Evolutionary conservation across 2,797 vertebrate genomes (phyloP), one percentile per base, ranked within the genome.

Genomic region (Scyliorhinus canicula): DNA sequence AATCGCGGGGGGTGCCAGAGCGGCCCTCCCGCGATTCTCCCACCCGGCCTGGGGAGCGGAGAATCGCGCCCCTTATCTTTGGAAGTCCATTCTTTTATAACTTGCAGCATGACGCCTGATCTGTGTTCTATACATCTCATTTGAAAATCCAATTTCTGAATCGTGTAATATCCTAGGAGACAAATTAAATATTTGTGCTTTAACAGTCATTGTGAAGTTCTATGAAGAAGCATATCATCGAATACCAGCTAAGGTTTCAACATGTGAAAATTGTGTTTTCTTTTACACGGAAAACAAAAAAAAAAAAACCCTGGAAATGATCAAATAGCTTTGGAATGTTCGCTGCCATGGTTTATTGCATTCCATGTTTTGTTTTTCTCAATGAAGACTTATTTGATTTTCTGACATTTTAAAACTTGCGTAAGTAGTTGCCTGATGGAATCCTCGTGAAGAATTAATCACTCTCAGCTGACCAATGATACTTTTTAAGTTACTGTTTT

Each of bases 361-460:
- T 44, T 69, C 28, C 16, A 28, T 74, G 44, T 77, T 31, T 69
- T 71, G 67, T n/a, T 71, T 94, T 94, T 71, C 93, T 69, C 31
- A 28, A 94, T 74, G 50, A n/a, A 94, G 16, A 50, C 16, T 16
- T 6, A 74, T 94, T 94, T 94, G 31, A 71, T 74, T 71, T 16
- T 35, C 63, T 67, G 44, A 50, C 40, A 44, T 71, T 71, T 55
- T 31, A 50, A 94, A 94, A 94, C 16, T 19, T 74, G 93, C 47
- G 31, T 52, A 74, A 93, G 63, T 93, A 35, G 28, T 71, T 74
- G 44, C 44, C 52, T 55, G 93, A 50, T 94, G 47, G 67, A 55
- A 94, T 94, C 93, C 93, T 94, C 67, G 31, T 94, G 93, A 94
- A 52, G 16, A 31, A 94, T 21, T 71, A 94, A 74, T 94, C 28